phyloP scores from a whole-genome alignment of 2,888 invertebrate species.

The Megamerina dolium region DNA sequence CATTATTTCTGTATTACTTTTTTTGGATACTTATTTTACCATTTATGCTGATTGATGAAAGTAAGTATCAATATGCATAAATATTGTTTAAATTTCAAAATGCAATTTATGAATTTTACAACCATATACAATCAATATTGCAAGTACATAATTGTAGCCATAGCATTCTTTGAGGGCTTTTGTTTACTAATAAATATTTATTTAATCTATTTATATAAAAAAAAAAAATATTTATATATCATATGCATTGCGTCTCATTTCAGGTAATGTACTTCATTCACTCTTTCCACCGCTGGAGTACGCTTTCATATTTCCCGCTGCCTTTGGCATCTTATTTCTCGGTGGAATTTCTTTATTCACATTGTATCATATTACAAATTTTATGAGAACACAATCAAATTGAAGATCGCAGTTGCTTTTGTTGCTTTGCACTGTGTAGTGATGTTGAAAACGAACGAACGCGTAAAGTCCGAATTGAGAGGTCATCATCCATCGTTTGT shows the following conservation, averaged over 20 bases:
- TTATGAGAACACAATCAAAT: neutral
- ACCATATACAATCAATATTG: neutral
- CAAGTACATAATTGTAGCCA: no score
- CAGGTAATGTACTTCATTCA: constrained; percentile 53
- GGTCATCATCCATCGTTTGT: no score
- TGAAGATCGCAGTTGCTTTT: neutral
- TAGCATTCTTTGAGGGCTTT: no score
- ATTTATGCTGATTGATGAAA: constrained; percentile 59
- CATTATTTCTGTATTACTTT: constrained; percentile 56
- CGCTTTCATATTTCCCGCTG: constrained; percentile 57
- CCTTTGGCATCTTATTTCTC: constrained; percentile 58
- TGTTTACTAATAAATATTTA: neutral
- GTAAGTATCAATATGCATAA: no score
- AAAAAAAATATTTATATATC: neutral
- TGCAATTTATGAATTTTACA: neutral
- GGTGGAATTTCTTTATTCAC: constrained; percentile 63
- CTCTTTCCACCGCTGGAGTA: constrained; percentile 55
- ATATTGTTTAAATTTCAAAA: no score
- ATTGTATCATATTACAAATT: constrained; percentile 51
- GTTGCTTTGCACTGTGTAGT: no score
- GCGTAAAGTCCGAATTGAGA: no score
- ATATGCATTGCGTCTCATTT: constrained; percentile 29
- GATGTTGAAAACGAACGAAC: no score
- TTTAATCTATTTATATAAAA: neutral
- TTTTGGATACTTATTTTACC: constrained; percentile 65